Conservation (phyloP, 2,797 vertebrate species). For the Capromys pilorides region DNA sequence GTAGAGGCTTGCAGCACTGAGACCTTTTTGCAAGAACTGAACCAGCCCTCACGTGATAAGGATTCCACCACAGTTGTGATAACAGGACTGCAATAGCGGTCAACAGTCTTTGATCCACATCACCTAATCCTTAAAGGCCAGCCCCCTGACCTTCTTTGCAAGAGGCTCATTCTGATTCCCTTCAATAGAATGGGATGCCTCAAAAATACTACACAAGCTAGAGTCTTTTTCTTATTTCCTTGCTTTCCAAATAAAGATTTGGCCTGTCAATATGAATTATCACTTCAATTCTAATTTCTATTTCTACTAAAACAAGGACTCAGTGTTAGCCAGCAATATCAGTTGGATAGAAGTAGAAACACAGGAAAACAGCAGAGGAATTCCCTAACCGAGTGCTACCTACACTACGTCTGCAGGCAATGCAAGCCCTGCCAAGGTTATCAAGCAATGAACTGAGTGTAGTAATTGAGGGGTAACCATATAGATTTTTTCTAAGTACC, state of each 20-base stretch:
- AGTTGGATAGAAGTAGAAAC: background rate
- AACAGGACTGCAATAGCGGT: background rate
- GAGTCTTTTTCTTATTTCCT: background rate
- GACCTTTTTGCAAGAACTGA: background rate
- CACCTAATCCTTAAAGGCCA: background rate
- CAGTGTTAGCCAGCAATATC: background rate
- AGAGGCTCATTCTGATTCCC: background rate
- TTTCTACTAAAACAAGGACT: background rate
- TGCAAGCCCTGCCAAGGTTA: background rate
- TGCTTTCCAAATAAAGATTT: background rate
- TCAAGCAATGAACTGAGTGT: background rate
- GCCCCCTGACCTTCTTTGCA: background rate
- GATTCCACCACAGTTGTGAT: background rate
- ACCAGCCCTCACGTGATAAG: background rate
- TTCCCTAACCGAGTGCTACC: background rate
- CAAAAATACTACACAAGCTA: background rate
- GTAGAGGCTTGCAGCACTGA: background rate
- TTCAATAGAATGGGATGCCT: background rate
- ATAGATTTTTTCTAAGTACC: background rate
- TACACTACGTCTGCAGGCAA: too few relatives aligned
- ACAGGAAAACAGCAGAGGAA: too few relatives aligned
- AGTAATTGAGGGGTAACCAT: background rate
- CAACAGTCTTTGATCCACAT: background rate
- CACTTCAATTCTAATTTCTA: background rate
- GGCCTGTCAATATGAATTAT: background rate